These are phyloP conservation scores for Triops cancriformis DNA, from an alignment of 1,140 invertebrate species.

Conservation along the genomic window DNA sequence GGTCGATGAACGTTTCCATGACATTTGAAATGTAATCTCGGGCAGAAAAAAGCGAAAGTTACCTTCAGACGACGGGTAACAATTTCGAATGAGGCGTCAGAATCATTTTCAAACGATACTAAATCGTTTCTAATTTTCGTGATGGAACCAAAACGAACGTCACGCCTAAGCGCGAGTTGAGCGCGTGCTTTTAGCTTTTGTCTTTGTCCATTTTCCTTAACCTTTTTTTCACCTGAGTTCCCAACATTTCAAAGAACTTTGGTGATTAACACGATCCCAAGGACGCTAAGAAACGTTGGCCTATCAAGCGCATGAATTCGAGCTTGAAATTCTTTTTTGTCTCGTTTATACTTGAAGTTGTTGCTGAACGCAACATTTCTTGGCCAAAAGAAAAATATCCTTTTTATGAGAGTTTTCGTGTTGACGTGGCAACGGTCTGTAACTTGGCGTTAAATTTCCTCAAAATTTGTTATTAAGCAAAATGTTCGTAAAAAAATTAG, in stretches of 20 bases:
- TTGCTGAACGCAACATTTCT: no score
- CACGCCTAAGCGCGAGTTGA: background rate
- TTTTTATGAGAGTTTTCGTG: no score
- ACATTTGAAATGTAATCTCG: background rate
- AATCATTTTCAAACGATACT: background rate
- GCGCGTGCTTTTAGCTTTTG: background rate
- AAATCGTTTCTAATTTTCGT: background rate
- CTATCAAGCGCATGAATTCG: background rate
- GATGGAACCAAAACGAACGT: background rate
- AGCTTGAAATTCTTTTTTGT: background rate
- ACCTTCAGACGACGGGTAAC: background rate
- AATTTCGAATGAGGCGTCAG: background rate
- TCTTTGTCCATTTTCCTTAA: background rate
- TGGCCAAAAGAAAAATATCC: no score
- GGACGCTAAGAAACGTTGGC: background rate
- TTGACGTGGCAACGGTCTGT: no score
- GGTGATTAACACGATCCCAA: background rate
- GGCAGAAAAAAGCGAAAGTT: background rate
- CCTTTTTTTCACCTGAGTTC: background rate
- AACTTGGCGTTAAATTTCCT: no score
- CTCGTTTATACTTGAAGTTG: background rate
- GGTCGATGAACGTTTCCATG: background rate
- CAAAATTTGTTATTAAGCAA: no score
- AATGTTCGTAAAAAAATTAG: no score
- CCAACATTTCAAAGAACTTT: background rate